These are phyloP conservation scores for Anolis carolinensis DNA, from an alignment of 2,113 vertebrate genomes.

Conservation along the genomic window DNA sequence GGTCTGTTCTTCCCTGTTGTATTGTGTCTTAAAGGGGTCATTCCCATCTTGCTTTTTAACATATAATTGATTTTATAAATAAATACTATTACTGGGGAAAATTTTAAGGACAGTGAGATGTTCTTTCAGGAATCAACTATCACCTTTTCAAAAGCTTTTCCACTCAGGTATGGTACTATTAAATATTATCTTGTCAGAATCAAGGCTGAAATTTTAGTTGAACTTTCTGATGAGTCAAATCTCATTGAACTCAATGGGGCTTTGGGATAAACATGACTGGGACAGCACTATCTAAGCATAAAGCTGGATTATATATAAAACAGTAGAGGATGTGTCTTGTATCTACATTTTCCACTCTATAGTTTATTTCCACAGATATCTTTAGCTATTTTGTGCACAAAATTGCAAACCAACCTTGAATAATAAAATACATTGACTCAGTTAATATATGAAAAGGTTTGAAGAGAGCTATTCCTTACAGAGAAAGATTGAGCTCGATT, in stretches of 20 bases:
- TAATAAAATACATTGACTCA: not conserved
- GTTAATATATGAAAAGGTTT: not conserved
- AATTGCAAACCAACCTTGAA: not conserved
- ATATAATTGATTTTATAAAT: not conserved
- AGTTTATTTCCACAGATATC: not conserved
- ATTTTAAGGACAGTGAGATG: not conserved
- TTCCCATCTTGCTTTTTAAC: too few relatives aligned
- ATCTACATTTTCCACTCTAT: not conserved
- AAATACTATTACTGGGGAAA: not conserved
- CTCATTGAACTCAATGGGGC: not conserved
- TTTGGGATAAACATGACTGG: not conserved
- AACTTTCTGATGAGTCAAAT: not conserved
- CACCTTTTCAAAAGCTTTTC: too few relatives aligned
- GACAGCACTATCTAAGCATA: not conserved
- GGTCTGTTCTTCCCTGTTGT: too few relatives aligned
- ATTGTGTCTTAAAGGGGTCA: too few relatives aligned
- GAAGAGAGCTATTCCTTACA: not conserved
- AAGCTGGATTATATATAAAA: not conserved
- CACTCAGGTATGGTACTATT: not conserved
- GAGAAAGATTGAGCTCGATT: not conserved
- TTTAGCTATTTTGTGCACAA: not conserved
- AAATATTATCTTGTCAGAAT: not conserved
- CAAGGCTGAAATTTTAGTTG: not conserved
- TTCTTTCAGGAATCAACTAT: too few relatives aligned
- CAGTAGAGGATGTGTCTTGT: not conserved